Conservation (phyloP, 2,113 vertebrate genomes). For the Oryzias celebensis region DNA sequence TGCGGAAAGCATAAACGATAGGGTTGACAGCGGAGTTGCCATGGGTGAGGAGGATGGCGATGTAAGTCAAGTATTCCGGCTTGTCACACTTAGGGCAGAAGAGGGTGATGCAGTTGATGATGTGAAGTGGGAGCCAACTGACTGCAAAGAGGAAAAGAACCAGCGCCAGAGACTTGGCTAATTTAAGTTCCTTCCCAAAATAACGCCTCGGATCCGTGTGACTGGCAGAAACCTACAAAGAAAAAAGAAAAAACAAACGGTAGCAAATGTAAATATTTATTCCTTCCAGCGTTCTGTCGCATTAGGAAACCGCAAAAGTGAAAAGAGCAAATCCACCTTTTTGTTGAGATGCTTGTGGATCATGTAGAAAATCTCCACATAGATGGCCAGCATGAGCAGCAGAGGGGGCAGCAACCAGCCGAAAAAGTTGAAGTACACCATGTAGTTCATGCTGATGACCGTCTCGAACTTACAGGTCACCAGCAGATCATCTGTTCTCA, state of each 20-base stretch:
- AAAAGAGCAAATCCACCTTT: conserved; percentile 72
- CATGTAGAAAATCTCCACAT: conserved; percentile 94
- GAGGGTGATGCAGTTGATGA: conserved; percentile 91
- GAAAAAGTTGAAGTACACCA: conserved; percentile 99
- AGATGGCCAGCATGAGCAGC: conserved; percentile 91
- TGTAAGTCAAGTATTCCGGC: conserved; percentile 76
- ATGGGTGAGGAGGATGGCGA: conserved; percentile 91
- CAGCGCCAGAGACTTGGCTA: conserved; percentile 92
- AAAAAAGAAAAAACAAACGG: conserved; percentile 11
- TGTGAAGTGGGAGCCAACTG: conserved; percentile 94
- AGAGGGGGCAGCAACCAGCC: conserved; percentile 92
- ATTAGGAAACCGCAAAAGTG: background rate
- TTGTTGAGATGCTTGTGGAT: conserved; percentile 94
- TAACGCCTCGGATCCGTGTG: conserved; percentile 88
- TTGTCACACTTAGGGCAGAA: conserved; percentile 80
- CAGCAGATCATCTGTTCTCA: conserved; percentile 56
- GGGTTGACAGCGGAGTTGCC: conserved; percentile 97
- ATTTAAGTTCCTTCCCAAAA: conserved; percentile 93
- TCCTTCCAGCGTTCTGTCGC: background rate
- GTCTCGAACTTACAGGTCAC: conserved; percentile 89
- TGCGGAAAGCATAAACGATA: conserved; percentile 92
- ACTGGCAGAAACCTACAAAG: conserved; percentile 78
- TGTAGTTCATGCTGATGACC: conserved; percentile 97
- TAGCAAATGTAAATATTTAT: background rate
- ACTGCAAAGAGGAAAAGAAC: conserved; percentile 91